Conservation (phyloP, 2,797 vertebrate species). For the Holocentrus rufus region DNA sequence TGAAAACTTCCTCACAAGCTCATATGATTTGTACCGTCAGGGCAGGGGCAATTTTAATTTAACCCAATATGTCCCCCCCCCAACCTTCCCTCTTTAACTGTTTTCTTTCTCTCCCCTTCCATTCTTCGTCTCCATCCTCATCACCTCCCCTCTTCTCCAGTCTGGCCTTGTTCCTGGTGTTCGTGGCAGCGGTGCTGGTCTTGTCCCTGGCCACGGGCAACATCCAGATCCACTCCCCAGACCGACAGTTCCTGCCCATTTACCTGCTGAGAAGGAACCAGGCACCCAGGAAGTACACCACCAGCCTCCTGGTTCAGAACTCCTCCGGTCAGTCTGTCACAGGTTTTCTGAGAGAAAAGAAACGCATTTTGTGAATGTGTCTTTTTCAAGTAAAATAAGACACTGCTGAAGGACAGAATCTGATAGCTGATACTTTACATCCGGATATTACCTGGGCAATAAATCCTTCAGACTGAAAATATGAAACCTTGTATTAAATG, state of each 20-base stretch:
- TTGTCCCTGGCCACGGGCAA: constrained; percentile 78
- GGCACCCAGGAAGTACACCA: constrained; percentile 72
- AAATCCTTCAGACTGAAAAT: background rate
- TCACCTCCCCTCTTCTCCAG: constrained; percentile 63
- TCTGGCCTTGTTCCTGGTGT: constrained; percentile 82
- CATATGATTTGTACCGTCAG: no score
- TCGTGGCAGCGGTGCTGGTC: constrained; percentile 80
- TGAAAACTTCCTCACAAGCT: no score
- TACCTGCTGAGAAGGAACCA: constrained; percentile 82
- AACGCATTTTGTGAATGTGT: background rate
- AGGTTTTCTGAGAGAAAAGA: background rate
- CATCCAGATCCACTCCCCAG: constrained; percentile 72
- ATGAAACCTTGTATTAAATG: constrained; percentile 4
- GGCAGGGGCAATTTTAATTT: no score
- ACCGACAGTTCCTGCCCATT: constrained; percentile 82
- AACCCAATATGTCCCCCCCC: no score
- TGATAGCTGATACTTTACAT: background rate
- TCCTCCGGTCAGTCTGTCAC: constrained; percentile 81
- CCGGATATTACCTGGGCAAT: background rate
- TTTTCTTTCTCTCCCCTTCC: no score
- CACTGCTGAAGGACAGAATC: no score
- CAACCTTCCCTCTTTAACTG: no score
- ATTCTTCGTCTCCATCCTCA: background rate
- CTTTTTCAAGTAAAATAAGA: background rate
- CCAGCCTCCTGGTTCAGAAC: constrained; percentile 88